Base-by-base conservation (phyloP, 37 sponge, comb jelly and placozoan genomes). In the Haliclona indistincta region DNA sequence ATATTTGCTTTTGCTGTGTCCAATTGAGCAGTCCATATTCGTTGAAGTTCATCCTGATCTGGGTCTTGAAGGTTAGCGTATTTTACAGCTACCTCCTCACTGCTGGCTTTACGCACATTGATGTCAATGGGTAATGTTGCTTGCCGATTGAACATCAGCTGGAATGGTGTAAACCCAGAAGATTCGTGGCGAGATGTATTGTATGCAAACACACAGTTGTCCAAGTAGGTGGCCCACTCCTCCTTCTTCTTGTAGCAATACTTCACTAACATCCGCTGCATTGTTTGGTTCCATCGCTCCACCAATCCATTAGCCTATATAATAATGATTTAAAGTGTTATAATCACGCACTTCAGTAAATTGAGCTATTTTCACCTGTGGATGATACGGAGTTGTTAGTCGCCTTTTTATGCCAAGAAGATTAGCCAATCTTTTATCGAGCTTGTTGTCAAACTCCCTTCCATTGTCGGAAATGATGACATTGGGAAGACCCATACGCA, bases 241-340 rank as follows among this genome's bases (percentile, higher is more conserved):
- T 64, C 43, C 34, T 77, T 73, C 76, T 69, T 70, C 33, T 70
- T 47, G 10, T 7, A 6, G 10, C n/a, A 7, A 28, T 25, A 39
- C 68, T 77, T 77, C 19, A 73, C 71, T 22, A 77, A 38, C 78
- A 77, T 77, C 28, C 15, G 25, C 44, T 77, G 72, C 40, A 77
- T 73, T 40, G 78, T 77, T 43, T 71, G 78, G 39, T 77, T 66
- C 6, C 25, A 77, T 39, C 78, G 36, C 34, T 71, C 78, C 75
- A 43, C 78, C n/a, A 77, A 32, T n/a, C 78, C 68, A 77, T 77
- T 76, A 25, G 45, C 68, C 64, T 76, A 41, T 15, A n/a, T n/a
- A n/a, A 15, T 36, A n/a, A 76, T 35, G 13, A 23, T 30, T 8
- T 62, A 61, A 10, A 10, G 17, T 23, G 25, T 37, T 33, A 39